A percentile compares a stretch with the other conserved stretches of the same genome.
phyloP scores from a whole-genome alignment of 2,888 invertebrate species.

The Ganaspis brasiliensis region DNA sequence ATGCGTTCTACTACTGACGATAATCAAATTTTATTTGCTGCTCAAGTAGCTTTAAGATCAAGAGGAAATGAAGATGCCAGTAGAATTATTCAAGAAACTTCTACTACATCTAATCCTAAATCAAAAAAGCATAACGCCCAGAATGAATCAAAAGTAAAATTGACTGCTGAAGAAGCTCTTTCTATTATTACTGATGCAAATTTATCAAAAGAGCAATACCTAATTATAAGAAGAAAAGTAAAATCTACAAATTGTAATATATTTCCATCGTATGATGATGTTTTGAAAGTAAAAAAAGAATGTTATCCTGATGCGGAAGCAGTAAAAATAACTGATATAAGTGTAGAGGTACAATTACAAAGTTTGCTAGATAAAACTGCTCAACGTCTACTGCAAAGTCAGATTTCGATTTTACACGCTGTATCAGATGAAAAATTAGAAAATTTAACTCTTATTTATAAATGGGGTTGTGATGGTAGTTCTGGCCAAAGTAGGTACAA shows the following conservation, averaged over 20 bases:
- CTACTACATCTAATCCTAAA: neutral
- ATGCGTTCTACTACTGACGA: neutral
- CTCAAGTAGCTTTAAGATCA: neutral
- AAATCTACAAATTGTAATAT: conserved; percentile 44
- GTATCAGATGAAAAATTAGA: conserved; percentile 40
- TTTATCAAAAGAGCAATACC: conserved; percentile 48
- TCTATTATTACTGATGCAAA: conserved; percentile 53
- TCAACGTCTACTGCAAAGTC: conserved; percentile 54
- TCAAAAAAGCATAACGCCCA: neutral
- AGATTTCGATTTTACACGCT: conserved; percentile 51
- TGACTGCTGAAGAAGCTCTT: conserved; percentile 48
- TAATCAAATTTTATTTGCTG: neutral
- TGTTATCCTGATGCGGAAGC: conserved; percentile 58
- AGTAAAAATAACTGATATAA: conserved; percentile 55
- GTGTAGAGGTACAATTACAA: conserved; percentile 60
- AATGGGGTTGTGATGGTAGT: conserved; percentile 63
- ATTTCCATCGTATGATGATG: conserved; percentile 57
- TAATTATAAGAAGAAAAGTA: conserved; percentile 31
- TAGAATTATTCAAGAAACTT: neutral
- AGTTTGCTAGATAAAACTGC: conserved; percentile 61
- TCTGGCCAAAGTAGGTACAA: conserved; percentile 57
- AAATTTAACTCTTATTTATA: conserved; percentile 58
- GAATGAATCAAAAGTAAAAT: neutral
- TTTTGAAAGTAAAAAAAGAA: conserved; percentile 57
- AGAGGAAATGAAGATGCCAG: neutral